Base-by-base conservation (phyloP, 2,797 vertebrate genomes). In the Sebastes diaconus region DNA sequence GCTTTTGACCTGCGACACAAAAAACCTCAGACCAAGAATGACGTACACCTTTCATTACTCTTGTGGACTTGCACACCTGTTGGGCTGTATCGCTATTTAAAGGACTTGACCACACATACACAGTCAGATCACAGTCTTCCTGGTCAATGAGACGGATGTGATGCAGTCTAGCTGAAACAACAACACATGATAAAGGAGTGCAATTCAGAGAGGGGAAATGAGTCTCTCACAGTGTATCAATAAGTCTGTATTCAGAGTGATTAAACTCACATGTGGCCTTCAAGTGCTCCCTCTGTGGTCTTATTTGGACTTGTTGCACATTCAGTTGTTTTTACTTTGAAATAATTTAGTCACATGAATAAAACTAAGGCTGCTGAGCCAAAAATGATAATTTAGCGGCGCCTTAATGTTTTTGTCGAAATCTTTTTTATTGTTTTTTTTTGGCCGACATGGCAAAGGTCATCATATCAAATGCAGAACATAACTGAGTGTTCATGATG, bases 291-390 rank as follows among this genome's bases (percentile, higher is more conserved):
- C 2, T 55, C 16, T 50, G 20, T 8, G 1, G 22, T 75, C 11
- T 25, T 61, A 22, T 70, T 78, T 68, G 1, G 13, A 82, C 67
- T 78, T 72, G 13, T 84, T 75, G 59, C 68, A 84, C 27, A 75
- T 52, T 67, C 6, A 57, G 36, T 32, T 46, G 42, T 58, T 81
- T 80, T 88, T 60, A 70, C 34, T 80, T 57, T 52, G 2, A 66
- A 77, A 64, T 8, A 1, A 11, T 39, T 39, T 39, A 39, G 12
- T 5, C 3, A 5, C 20, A 7, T 32, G 14, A 66, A 57, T 39
- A 73, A 67, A 68, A 50, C 12, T 68, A 34, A 81, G 39, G 32
- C 54, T 66, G n/a, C 58, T 30, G 54, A 59, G 25, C 72, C 64
- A 39, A 75, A 80, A 72, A 27, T n/a, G 1, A 42, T 42, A 5